Evolutionary conservation across 2,888 invertebrate genomes (phyloP).

Genomic region (Melieria crassipennis): DNA sequence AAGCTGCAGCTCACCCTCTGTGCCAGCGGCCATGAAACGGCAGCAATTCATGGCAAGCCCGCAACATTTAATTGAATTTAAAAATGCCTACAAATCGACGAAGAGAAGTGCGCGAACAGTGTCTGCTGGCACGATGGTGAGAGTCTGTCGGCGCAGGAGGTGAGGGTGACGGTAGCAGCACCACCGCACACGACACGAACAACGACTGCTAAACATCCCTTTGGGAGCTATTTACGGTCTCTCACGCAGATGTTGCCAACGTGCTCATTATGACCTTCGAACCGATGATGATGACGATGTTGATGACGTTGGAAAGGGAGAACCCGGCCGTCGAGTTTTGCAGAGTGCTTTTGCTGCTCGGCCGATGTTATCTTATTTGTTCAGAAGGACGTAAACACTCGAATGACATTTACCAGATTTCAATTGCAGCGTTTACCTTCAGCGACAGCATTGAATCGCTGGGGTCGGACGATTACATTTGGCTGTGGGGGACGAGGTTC

Average conservation of each 20-base stretch:
- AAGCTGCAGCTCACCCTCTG: conserved; percentile 8
- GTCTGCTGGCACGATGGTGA: no score
- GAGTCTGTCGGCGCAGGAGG: background rate
- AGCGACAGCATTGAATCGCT: background rate
- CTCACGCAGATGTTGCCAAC: conserved; percentile 28
- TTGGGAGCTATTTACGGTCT: conserved; percentile 64
- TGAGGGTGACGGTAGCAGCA: background rate
- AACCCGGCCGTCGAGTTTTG: background rate
- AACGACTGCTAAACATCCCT: conserved; percentile 60
- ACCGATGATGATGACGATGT: background rate
- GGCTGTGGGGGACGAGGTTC: background rate
- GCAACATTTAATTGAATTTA: conserved; percentile 62
- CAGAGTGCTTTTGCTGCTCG: background rate
- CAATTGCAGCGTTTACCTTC: conserved; percentile 28
- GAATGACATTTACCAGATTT: conserved; percentile 42
- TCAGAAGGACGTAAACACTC: conserved; percentile 43
- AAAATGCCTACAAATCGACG: conserved; percentile 39
- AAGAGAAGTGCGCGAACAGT: conserved; percentile 23
- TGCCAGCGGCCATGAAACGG: conserved; percentile 56
- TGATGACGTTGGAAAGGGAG: background rate
- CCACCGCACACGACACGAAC: conserved; percentile 9
- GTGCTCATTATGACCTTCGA: no score
- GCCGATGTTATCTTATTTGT: conserved; percentile 49
- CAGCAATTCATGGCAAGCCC: conserved; percentile 50
- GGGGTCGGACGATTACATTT: background rate